Base-by-base conservation (phyloP, 2,888 invertebrate genomes). In the Aphrophora alni region DNA sequence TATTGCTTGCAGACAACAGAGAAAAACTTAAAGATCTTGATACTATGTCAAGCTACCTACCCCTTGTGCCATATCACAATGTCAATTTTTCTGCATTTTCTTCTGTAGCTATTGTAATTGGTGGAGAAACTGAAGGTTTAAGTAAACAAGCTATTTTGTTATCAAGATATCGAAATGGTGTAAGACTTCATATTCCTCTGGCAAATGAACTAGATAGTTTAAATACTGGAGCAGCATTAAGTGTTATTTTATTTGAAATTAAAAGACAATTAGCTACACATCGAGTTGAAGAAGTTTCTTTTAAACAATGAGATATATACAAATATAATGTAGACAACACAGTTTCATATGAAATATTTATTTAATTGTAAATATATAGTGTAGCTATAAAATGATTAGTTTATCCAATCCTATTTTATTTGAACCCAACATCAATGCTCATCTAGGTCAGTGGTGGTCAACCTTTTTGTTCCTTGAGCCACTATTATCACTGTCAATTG, bases 111-210 rank as follows among this genome's bases (percentile, higher is more conserved):
- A 87, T 98, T 4, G 90, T 98, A 44, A 90, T 98, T 84, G 97
- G 97, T 17, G 97, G 97, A 10, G 98, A 98, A 89, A 96, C 96
- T 8, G 92, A 94, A 87, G 97, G 98, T 0, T 90, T 98, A n/a
- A 95, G 95, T 89, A 87, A 90, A 25, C 91, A 93, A 28, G 93
- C 95, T 5, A 93, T 86, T 24, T 86, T 92, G 84, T 89, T 95
- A 82, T 92, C 93, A n/a, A 87, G 89, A 38, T 87, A 88, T 38
- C 89, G 88, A 81, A 89, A 91, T 78, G 94, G 94, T 12, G 87
- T 91, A 33, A 91, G 94, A 84, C 87, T 98, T 38, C 92, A 95
- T 87, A 93, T 98, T 84, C 97, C 98, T 0, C 88, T 98, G 85
- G 91, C 91, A 81, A 92, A 91, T 86, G 91, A 92, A 7, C 90